Conservation (phyloP, 2,797 vertebrate species). For the Poecilia picta region DNA sequence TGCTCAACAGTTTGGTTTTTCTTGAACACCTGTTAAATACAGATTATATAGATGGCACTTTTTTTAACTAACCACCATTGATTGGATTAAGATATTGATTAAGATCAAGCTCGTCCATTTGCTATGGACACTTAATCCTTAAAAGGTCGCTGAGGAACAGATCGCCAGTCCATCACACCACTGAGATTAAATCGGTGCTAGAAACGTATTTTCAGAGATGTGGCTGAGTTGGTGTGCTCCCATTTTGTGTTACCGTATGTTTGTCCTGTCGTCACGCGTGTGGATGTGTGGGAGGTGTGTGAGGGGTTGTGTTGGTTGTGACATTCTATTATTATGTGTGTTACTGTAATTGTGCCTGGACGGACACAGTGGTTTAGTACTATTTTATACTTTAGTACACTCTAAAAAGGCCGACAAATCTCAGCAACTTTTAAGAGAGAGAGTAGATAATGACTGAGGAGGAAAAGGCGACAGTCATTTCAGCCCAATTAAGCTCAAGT, state of each 20-base stretch:
- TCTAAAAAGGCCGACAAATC: slow-evolving; percentile 29
- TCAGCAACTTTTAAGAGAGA: slow-evolving; percentile 34
- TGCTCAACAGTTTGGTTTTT: slow-evolving; percentile 15
- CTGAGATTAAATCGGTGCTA: slow-evolving; percentile 8
- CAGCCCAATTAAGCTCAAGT: not conserved
- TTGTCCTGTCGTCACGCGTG: not conserved
- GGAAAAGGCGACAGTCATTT: slow-evolving; percentile 7
- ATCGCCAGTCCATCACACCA: slow-evolving; percentile 9
- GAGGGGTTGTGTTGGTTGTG: slow-evolving; percentile 35
- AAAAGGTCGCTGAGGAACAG: slow-evolving; percentile 4
- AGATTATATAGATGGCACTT: not conserved
- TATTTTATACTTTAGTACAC: slow-evolving; percentile 19
- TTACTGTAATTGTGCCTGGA: slow-evolving; percentile 33
- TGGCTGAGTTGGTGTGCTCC: slow-evolving; percentile 9
- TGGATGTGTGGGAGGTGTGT: not conserved
- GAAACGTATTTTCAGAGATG: slow-evolving; percentile 8
- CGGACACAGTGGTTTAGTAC: slow-evolving; percentile 35
- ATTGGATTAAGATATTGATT: not conserved
- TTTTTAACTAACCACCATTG: not conserved
- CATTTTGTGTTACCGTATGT: slow-evolving; percentile 10
- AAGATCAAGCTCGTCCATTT: not conserved
- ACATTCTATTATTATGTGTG: slow-evolving; percentile 26
- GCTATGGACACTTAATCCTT: not conserved
- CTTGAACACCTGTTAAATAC: slow-evolving; percentile 33
- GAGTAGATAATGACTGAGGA: slow-evolving; percentile 26